These are phyloP conservation scores for Zhuqinia jingwanae DNA, from an alignment of 2,888 invertebrate genomes.

Conservation along the genomic window DNA sequence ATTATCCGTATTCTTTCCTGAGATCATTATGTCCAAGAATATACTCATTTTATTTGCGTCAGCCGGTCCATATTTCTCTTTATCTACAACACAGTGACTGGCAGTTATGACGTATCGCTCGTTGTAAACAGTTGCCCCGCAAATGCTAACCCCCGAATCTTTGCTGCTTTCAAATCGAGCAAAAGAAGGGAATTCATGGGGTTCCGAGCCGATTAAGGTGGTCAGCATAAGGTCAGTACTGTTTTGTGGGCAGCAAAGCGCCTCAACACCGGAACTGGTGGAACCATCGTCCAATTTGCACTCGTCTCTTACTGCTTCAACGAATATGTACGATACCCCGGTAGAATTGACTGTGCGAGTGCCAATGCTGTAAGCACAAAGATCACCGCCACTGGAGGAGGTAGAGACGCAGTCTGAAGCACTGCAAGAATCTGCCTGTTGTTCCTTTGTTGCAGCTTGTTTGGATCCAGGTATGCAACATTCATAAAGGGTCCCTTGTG, in stretches of 20 bases:
- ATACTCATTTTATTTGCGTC: neutral
- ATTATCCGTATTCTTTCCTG: neutral
- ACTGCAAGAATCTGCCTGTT: neutral
- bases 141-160: no score
- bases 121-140: slow-evolving; percentile 13
- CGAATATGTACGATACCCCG: no score
- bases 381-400: neutral
- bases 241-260: neutral
- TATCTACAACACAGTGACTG: slow-evolving; percentile 2
- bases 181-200: slow-evolving; percentile 7
- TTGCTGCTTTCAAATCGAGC: neutral
- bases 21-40: neutral
- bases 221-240: neutral
- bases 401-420: neutral
- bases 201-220: neutral
- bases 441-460: neutral
- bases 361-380: neutral
- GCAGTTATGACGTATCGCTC: neutral
- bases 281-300: neutral
- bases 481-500: neutral
- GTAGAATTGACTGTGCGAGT: neutral
- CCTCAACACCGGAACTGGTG: neutral
- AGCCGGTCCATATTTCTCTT: neutral
- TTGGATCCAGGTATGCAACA: neutral
- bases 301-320: neutral